Percentiles rank a stretch among this genome's conserved stretches.
Conservation (phyloP, 1,140 invertebrate species). For the Marisa cornuarietis region DNA sequence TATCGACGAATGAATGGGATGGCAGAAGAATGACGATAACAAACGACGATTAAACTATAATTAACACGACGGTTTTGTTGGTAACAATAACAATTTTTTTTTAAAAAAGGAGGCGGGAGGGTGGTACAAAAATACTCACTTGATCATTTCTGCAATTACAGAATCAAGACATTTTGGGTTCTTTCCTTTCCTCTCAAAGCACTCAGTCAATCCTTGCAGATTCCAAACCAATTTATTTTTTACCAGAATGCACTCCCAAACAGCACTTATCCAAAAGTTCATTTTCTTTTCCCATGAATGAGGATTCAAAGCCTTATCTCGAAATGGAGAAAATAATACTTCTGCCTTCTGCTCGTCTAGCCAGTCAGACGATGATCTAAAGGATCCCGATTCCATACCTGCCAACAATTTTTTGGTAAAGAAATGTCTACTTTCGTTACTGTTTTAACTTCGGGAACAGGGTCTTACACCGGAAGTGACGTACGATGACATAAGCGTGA, state of each 20-base stretch:
- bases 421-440: conserved; percentile 14
- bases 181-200: conserved; percentile 52
- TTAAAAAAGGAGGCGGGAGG: too few species aligned
- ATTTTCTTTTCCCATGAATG: conserved; percentile 58
- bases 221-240: conserved; percentile 37
- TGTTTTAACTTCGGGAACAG: neutral
- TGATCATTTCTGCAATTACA: conserved; percentile 50
- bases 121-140: conserved; percentile 25
- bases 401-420: too few species aligned
- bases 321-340: conserved; percentile 58
- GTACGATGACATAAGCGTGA: conserved; percentile 23
- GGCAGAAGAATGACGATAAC: too few species aligned
- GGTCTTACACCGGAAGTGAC: conserved; percentile 15
- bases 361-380: conserved; percentile 39
- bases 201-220: conserved; percentile 28
- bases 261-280: conserved; percentile 51
- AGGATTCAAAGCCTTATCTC: conserved; percentile 54
- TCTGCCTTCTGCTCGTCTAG: conserved; percentile 52
- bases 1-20: too few species aligned
- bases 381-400: conserved; percentile 6
- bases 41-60: too few species aligned
- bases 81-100: too few species aligned
- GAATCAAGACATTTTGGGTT: conserved; percentile 46
- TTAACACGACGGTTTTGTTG: too few species aligned
- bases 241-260: conserved; percentile 32